These are phyloP conservation scores for Pipra filicauda DNA, from an alignment of 2,113 vertebrate genomes.

Conservation along the genomic window DNA sequence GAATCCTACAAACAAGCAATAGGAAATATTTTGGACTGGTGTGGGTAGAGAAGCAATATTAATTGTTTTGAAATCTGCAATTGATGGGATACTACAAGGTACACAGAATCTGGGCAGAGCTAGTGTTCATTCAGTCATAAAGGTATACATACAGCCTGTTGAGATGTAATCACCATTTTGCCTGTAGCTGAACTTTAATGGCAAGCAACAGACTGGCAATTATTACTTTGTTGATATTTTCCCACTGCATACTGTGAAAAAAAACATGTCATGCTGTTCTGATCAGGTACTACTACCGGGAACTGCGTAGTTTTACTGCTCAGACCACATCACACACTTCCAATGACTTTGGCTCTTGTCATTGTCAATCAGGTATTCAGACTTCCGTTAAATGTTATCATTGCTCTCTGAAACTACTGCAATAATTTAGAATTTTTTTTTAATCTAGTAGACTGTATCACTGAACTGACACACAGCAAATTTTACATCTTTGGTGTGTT, in stretches of 20 bases:
- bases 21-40: neutral
- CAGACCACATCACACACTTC: fast-evolving
- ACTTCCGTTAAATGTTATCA: neutral
- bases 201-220: neutral
- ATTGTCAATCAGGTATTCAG: neutral
- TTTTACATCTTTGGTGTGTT: neutral
- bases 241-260: neutral
- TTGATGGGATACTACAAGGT: fast-evolving
- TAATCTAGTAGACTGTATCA: neutral
- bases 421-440: neutral
- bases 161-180: neutral
- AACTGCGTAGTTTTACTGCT: neutral
- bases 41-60: neutral
- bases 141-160: neutral
- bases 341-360: neutral
- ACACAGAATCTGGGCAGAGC: neutral
- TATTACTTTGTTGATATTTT: neutral
- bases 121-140: neutral
- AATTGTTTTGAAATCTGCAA: neutral
- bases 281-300: neutral
- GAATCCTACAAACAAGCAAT: neutral
- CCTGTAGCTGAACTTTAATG: neutral
- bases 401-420: neutral
- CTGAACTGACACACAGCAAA: neutral
- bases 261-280: neutral